Evolutionary conservation across 2,888 invertebrate species (phyloP).

Genomic region (Clanis bilineata): DNA sequence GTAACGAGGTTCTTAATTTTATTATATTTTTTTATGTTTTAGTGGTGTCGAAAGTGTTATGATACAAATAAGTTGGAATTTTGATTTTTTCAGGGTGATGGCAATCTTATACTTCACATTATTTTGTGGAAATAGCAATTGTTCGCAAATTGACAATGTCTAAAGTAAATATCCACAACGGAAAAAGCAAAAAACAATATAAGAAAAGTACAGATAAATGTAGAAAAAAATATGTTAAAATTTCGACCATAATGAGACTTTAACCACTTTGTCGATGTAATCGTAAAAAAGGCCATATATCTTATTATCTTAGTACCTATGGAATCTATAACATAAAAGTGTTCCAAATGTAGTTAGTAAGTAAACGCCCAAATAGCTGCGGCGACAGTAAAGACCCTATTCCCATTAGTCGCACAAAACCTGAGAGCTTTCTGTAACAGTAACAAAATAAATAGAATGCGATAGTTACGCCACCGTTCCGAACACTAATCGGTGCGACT

Average conservation of each 20-base stretch:
- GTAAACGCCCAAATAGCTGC: background rate
- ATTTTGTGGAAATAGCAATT: too few species aligned
- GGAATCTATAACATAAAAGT: background rate
- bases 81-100: background rate
- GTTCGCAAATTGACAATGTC: too few species aligned
- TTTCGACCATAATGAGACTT: too few species aligned
- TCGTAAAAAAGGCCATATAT: too few species aligned
- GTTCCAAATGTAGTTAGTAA: background rate
- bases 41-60: background rate
- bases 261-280: too few species aligned
- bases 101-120: too few species aligned
- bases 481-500: background rate
- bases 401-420: background rate
- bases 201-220: too few species aligned
- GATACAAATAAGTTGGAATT: background rate
- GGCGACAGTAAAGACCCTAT: background rate
- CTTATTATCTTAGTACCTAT: too few species aligned
- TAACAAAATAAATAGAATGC: constrained; percentile 1
- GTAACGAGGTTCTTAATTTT: constrained; percentile 4
- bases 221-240: too few species aligned
- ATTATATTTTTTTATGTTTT: too few species aligned
- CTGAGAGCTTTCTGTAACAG: background rate
- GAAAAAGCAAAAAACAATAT: too few species aligned
- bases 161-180: too few species aligned
- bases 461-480: background rate